Percentiles rank a stretch among this genome's conserved stretches.
Evolutionary conservation across 1,140 invertebrate species (phyloP).

Genomic region (Drosophila baimaii): DNA sequence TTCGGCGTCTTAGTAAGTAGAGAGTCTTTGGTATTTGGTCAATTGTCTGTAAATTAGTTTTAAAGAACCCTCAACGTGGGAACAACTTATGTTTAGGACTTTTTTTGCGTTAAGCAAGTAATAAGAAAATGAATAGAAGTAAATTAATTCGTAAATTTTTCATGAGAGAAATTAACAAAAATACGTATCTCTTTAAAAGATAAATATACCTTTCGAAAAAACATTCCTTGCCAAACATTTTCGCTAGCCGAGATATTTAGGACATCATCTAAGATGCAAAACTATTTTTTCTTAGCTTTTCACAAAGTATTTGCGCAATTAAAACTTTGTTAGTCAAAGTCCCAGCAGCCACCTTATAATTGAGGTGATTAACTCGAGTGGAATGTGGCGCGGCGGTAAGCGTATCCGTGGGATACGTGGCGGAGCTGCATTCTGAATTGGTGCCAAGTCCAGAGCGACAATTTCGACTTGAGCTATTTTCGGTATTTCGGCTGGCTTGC

Average conservation of each 20-base stretch:
- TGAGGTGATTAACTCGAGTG: conserved; percentile 29
- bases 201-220: not conserved
- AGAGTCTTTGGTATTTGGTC: too few species aligned
- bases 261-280: conserved; percentile 6
- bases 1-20: too few species aligned
- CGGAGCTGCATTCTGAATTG: conserved; percentile 25
- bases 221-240: not conserved
- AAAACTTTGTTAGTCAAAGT: conserved; percentile 4
- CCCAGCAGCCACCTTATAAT: conserved; percentile 16
- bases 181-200: not conserved
- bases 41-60: too few species aligned
- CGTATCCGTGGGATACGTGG: conserved; percentile 1
- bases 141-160: not conserved
- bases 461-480: conserved; percentile 30
- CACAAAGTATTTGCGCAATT: conserved; percentile 11
- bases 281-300: not conserved
- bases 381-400: conserved; percentile 8
- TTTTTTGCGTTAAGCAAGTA: too few species aligned
- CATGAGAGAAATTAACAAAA: not conserved
- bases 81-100: too few species aligned
- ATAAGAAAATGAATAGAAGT: too few species aligned
- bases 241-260: not conserved
- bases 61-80: too few species aligned
- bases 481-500: conserved; percentile 10
- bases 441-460: conserved; percentile 34